phyloP scores from a whole-genome alignment of 1,140 invertebrate genomes.

The Drosophila subpulchrella region DNA sequence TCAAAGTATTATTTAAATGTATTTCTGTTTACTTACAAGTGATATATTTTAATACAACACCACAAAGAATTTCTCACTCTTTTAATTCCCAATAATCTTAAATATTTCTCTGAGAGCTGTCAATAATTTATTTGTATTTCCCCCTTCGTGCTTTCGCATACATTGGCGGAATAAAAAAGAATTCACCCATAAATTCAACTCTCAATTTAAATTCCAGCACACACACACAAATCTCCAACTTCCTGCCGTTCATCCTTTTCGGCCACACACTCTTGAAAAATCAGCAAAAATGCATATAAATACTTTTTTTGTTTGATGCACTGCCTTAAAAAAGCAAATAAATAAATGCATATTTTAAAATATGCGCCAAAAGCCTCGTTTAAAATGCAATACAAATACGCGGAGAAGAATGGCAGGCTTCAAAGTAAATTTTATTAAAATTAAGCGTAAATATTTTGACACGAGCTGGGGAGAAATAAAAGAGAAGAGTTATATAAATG shows the following conservation, averaged over 20 bases:
- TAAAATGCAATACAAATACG: slow-evolving; percentile 70
- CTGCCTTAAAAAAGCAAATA: slow-evolving; percentile 37
- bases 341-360: slow-evolving; percentile 70
- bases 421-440: slow-evolving; percentile 81
- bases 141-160: slow-evolving; percentile 12
- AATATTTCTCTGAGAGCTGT: slow-evolving; percentile 2
- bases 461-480: slow-evolving; percentile 38
- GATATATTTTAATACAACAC: too few relatives aligned
- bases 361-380: slow-evolving; percentile 66
- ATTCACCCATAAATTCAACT: slow-evolving; percentile 39
- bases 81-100: slow-evolving; percentile 3
- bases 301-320: slow-evolving; percentile 10
- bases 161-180: slow-evolving; percentile 14
- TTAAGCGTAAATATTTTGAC: slow-evolving; percentile 80
- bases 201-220: slow-evolving; percentile 37
- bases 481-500: slow-evolving; percentile 21
- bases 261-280: slow-evolving; percentile 12
- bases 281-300: slow-evolving; percentile 30
- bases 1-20: too few relatives aligned
- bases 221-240: slow-evolving; percentile 20
- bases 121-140: slow-evolving; percentile 34
- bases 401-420: slow-evolving; percentile 30
- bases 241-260: slow-evolving; percentile 17
- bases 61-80: background rate
- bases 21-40: too few relatives aligned